Evolutionary conservation across 2,797 vertebrate genomes (phyloP).

Genomic region (Syncerus caffer): DNA sequence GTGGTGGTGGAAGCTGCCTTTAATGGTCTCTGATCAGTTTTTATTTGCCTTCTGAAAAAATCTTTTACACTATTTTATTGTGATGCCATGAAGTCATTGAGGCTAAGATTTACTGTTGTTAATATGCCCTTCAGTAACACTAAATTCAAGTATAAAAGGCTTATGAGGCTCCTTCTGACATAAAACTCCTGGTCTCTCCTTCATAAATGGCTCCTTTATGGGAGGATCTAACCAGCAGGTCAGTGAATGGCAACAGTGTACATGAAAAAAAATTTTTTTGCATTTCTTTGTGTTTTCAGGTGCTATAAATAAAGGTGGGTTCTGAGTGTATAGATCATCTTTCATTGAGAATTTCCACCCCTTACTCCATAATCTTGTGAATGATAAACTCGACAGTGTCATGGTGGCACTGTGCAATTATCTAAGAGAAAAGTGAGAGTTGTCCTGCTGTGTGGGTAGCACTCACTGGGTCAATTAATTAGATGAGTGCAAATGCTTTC

Average conservation of each 20-base stretch:
- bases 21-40: slow-evolving; percentile 70
- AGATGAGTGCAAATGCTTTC: slow-evolving; percentile 68
- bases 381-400: slow-evolving; percentile 59
- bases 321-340: slow-evolving; percentile 45
- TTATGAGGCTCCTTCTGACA: slow-evolving; percentile 36
- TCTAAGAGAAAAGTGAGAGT: slow-evolving; percentile 65
- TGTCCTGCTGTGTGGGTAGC: slow-evolving; percentile 56
- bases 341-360: slow-evolving; percentile 57
- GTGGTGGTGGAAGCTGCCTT: slow-evolving; percentile 61
- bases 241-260: not conserved
- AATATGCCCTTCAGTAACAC: slow-evolving; percentile 67
- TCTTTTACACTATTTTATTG: slow-evolving; percentile 52
- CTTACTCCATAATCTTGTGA: slow-evolving; percentile 18
- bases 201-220: slow-evolving; percentile 62
- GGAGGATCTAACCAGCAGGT: not conserved
- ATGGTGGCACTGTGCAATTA: slow-evolving; percentile 57
- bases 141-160: slow-evolving; percentile 59
- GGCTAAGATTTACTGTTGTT: slow-evolving; percentile 52
- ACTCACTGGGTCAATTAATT: slow-evolving; percentile 76
- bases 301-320: slow-evolving; percentile 62
- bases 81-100: slow-evolving; percentile 32
- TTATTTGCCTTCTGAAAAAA: slow-evolving; percentile 60
- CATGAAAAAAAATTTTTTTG: not conserved
- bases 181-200: slow-evolving; percentile 58
- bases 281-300: slow-evolving; percentile 47